Conservation (phyloP, 2,888 invertebrate genomes). For the Drosophila austrosaltans region DNA sequence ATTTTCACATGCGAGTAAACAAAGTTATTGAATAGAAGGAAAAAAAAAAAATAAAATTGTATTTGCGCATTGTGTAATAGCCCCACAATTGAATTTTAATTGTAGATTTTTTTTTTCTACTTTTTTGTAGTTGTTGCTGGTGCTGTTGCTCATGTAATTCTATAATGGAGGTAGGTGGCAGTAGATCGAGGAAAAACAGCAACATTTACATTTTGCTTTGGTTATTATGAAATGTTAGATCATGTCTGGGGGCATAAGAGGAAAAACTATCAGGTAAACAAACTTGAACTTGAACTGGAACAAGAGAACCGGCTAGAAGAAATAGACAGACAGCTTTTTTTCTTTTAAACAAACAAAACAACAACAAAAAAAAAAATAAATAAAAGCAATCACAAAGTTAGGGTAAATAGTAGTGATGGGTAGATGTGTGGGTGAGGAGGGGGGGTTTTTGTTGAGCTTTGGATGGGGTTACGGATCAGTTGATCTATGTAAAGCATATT, state of each 20-base stretch:
- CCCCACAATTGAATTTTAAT: conserved; percentile 69
- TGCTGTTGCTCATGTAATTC: conserved; percentile 8
- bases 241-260: background rate
- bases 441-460: background rate
- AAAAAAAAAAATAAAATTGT: conserved; percentile 42
- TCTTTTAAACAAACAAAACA: background rate
- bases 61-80: conserved; percentile 64
- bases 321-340: background rate
- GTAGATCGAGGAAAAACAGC: conserved; percentile 9
- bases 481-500: conserved; percentile 15
- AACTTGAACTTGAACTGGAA: conserved; percentile 20
- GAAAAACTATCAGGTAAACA: conserved; percentile 12
- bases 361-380: no score
- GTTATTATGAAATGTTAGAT: conserved; percentile 27
- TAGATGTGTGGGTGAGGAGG: background rate
- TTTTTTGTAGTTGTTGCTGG: background rate
- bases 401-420: background rate
- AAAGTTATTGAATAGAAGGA: conserved; percentile 59
- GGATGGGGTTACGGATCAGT: conserved; percentile 24
- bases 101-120: conserved; percentile 44
- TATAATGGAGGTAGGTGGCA: conserved; percentile 6
- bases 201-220: conserved; percentile 25
- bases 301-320: conserved; percentile 3
- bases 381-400: no score
- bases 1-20: conserved; percentile 68